Percentiles rank a stretch among this genome's conserved stretches.
Conservation (phyloP, 2,797 vertebrate species). For the Nannoperca australis region DNA sequence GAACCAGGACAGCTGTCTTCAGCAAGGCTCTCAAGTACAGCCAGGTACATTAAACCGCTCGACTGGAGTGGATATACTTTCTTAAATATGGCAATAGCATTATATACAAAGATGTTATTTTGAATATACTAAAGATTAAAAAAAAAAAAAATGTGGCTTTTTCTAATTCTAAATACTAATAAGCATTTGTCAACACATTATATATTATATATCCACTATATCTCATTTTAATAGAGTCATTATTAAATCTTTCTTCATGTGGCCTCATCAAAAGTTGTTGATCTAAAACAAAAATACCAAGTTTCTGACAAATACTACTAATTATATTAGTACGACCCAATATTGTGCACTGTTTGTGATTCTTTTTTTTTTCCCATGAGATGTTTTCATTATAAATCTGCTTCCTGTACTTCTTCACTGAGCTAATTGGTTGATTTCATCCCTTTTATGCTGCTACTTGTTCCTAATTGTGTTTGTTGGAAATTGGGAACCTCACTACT, state of each 20-base stretch:
- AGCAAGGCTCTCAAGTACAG: constrained; percentile 88
- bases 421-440: background rate
- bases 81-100: no score
- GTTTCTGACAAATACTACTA: background rate
- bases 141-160: background rate
- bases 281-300: background rate
- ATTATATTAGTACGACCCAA: background rate
- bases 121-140: background rate
- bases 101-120: background rate
- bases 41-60: constrained; percentile 82
- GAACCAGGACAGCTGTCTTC: constrained; percentile 90
- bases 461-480: background rate
- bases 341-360: background rate
- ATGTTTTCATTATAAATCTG: background rate
- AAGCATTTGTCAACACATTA: background rate
- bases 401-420: background rate
- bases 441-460: background rate
- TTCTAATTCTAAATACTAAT: background rate
- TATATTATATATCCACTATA: background rate
- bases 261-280: background rate
- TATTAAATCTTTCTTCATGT: background rate
- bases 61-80: background rate
- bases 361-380: background rate
- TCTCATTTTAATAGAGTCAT: background rate
- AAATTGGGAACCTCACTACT: background rate